A percentile compares a stretch with the other conserved stretches of the same genome.
These are phyloP conservation scores for Magallana angulata DNA, from an alignment of 1,140 invertebrate genomes.

Conservation along the genomic window DNA sequence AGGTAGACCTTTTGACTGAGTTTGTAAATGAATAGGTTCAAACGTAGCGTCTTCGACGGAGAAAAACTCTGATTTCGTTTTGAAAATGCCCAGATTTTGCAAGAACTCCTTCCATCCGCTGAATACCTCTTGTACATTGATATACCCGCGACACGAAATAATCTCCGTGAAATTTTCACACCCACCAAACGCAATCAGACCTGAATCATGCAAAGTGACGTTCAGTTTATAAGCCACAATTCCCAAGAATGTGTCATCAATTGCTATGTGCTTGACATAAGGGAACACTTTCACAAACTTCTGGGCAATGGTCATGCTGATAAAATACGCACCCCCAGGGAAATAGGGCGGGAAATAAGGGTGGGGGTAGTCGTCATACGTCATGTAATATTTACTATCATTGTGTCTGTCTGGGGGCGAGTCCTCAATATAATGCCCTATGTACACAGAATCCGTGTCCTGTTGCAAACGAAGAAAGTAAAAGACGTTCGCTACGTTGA, in stretches of 20 bases:
- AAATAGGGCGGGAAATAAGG: constrained; percentile 51
- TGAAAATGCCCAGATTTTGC: background rate
- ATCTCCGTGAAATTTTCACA: constrained; percentile 9
- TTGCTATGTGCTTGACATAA: constrained; percentile 30
- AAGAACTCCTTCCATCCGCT: background rate
- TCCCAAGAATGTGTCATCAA: constrained; percentile 53
- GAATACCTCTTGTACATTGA: background rate
- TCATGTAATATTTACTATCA: constrained; percentile 44
- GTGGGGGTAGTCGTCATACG: constrained; percentile 43
- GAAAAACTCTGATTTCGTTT: background rate
- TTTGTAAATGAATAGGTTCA: too few species aligned
- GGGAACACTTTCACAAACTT: constrained; percentile 36
- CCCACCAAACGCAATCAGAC: background rate
- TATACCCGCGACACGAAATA: constrained; percentile 6
- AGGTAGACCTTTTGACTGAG: too few species aligned
- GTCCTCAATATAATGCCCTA: background rate
- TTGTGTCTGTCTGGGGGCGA: constrained; percentile 1
- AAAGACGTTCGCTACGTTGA: constrained; percentile 8
- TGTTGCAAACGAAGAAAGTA: background rate
- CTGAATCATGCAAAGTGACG: background rate
- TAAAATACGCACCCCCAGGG: constrained; percentile 36
- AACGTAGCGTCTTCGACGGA: background rate
- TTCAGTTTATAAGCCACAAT: constrained; percentile 45
- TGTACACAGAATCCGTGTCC: background rate
- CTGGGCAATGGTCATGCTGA: constrained; percentile 26